phyloP scores from a whole-genome alignment of 2,113 vertebrate genomes.

The Cacatua alba region DNA sequence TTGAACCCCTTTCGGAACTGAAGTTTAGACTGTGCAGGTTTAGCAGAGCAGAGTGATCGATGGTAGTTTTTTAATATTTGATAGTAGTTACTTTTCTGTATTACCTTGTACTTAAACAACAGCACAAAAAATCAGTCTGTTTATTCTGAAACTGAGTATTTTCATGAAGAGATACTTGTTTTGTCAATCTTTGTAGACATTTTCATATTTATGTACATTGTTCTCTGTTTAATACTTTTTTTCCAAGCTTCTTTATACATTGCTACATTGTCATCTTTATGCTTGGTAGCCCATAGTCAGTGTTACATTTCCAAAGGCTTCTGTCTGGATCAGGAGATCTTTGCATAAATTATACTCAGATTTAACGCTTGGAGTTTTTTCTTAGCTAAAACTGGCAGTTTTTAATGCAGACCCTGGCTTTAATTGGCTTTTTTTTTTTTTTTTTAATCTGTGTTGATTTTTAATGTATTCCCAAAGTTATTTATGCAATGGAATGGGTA shows the following conservation, averaged over 20 bases:
- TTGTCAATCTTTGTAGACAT: neutral
- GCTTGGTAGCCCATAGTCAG: neutral
- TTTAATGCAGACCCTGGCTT: neutral
- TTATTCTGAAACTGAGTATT: neutral
- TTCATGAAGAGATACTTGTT: neutral
- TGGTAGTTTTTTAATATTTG: neutral
- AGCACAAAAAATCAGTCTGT: neutral
- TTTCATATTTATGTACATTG: neutral
- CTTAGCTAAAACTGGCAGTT: neutral
- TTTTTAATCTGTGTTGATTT: neutral
- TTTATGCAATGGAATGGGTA: neutral
- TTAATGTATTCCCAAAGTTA: neutral
- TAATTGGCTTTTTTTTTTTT: neutral
- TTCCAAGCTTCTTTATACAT: neutral
- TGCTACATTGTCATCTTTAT: neutral
- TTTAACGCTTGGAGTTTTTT: neutral
- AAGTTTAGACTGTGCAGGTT: neutral
- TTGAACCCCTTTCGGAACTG: neutral
- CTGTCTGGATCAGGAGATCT: neutral
- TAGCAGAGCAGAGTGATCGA: neutral
- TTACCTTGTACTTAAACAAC: neutral
- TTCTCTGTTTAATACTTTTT: neutral
- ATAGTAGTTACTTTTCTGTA: neutral
- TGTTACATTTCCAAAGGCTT: neutral
- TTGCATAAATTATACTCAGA: neutral